Evolutionary conservation across 2,113 vertebrate species (phyloP).

Genomic region (Phocoena sinus): DNA sequence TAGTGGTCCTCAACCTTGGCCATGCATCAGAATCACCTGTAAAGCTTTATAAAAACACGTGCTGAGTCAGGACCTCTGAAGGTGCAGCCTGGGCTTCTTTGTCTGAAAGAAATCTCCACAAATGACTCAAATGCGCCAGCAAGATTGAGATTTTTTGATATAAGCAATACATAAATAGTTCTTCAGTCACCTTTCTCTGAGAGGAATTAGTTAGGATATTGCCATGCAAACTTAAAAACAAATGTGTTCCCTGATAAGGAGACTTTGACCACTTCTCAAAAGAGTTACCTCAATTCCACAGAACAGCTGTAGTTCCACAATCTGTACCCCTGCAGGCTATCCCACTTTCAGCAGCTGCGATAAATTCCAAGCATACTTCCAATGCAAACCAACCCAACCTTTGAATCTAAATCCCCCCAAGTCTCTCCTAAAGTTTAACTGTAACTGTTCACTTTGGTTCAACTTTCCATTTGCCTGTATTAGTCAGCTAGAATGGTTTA

Average conservation of each 20-base stretch:
- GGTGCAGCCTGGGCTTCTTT: neutral
- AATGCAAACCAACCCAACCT: constrained; percentile 69
- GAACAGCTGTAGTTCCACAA: constrained; percentile 48
- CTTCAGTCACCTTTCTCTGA: constrained; percentile 52
- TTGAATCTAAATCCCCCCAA: constrained; percentile 66
- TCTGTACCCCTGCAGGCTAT: constrained; percentile 58
- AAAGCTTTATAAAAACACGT: neutral
- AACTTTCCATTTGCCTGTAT: constrained; percentile 72
- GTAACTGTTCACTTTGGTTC: constrained; percentile 53
- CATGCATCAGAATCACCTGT: neutral
- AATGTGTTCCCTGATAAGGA: neutral
- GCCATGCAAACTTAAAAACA: constrained; percentile 31
- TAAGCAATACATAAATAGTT: constrained; percentile 35
- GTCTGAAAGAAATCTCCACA: neutral
- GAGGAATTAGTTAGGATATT: constrained; percentile 47
- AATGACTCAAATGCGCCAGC: neutral
- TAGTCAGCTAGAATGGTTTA: constrained; percentile 51
- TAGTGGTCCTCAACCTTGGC: neutral
- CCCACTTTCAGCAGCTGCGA: constrained; percentile 55
- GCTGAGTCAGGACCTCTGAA: neutral
- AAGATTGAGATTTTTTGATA: neutral
- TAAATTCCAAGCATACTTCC: constrained; percentile 76
- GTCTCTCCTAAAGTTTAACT: constrained; percentile 68
- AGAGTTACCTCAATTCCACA: constrained; percentile 20
- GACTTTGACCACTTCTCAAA: constrained; percentile 52